Percentiles rank a stretch among this genome's conserved stretches.
These are phyloP conservation scores for Erythrocercus mccallii DNA, from an alignment of 2,113 vertebrate genomes.

Conservation along the genomic window DNA sequence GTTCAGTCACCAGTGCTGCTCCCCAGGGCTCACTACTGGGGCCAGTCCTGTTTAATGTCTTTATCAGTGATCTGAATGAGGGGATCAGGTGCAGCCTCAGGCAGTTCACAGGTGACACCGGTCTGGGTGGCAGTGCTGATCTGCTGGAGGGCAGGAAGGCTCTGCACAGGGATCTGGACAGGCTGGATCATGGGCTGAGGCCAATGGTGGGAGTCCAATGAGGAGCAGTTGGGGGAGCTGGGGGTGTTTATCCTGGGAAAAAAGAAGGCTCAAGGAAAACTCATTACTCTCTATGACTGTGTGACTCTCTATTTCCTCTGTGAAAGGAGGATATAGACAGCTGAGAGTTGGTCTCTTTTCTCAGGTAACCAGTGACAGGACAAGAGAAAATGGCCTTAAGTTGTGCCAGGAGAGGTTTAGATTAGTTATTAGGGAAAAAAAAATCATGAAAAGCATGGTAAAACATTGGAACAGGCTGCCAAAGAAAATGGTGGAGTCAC, in stretches of 20 bases:
- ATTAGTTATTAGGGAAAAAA: background rate
- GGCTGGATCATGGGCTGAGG: background rate
- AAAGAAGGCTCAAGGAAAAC: background rate
- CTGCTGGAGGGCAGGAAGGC: background rate
- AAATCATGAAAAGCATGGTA: background rate
- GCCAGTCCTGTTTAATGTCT: background rate
- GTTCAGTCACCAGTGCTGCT: background rate
- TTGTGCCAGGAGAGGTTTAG: background rate
- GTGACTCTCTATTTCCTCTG: no score
- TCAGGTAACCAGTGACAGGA: background rate
- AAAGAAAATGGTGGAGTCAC: rapidly evolving
- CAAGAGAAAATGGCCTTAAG: background rate
- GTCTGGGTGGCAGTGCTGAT: background rate
- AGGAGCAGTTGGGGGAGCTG: background rate
- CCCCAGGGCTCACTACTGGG: background rate
- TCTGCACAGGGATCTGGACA: background rate
- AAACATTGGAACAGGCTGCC: background rate
- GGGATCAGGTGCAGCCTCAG: rapidly evolving
- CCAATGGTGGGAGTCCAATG: rapidly evolving
- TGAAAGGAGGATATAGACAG: background rate
- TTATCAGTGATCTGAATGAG: rapidly evolving
- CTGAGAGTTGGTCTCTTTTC: background rate
- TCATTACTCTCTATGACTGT: background rate
- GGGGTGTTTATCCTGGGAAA: background rate
- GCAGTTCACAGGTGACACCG: background rate